Evolutionary conservation across 1,140 invertebrate species (phyloP).

Genomic region (Neodiprion lecontei): DNA sequence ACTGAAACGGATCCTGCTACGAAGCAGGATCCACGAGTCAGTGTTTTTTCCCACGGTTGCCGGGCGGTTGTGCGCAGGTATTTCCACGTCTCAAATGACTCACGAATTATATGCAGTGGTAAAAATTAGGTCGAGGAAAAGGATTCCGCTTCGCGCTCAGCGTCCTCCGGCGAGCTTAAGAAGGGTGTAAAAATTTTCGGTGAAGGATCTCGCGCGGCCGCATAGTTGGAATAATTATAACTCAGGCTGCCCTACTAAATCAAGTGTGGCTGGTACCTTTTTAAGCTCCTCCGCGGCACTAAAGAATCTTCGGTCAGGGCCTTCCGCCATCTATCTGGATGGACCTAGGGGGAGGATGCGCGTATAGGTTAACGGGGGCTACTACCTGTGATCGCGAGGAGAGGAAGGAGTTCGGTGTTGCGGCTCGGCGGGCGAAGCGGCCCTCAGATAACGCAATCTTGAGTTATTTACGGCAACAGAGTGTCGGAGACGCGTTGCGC

Average conservation of each 20-base stretch:
- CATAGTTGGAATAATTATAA: constrained; percentile 6
- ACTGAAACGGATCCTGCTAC: no score
- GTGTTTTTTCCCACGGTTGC: no score
- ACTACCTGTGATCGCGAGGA: constrained; percentile 29
- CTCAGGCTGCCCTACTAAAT: background rate
- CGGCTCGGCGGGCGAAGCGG: constrained; percentile 19
- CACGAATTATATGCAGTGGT: no score
- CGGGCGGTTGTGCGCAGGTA: no score
- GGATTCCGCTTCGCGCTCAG: no score
- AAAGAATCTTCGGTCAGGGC: background rate
- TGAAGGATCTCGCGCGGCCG: background rate
- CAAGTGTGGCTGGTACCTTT: background rate
- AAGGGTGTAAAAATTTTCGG: no score
- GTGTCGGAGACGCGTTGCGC: constrained; percentile 22
- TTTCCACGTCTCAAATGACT: no score
- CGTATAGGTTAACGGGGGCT: background rate
- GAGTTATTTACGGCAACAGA: constrained; percentile 42
- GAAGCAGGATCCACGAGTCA: no score
- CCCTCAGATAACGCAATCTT: constrained; percentile 39
- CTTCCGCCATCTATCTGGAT: background rate
- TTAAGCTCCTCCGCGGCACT: background rate
- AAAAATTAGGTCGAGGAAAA: no score
- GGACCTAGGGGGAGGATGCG: no score
- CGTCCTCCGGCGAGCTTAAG: no score
- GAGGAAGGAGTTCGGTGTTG: constrained; percentile 28